Base-by-base conservation (phyloP, 2,888 invertebrate genomes). In the Agonopterix alstromeriana region DNA sequence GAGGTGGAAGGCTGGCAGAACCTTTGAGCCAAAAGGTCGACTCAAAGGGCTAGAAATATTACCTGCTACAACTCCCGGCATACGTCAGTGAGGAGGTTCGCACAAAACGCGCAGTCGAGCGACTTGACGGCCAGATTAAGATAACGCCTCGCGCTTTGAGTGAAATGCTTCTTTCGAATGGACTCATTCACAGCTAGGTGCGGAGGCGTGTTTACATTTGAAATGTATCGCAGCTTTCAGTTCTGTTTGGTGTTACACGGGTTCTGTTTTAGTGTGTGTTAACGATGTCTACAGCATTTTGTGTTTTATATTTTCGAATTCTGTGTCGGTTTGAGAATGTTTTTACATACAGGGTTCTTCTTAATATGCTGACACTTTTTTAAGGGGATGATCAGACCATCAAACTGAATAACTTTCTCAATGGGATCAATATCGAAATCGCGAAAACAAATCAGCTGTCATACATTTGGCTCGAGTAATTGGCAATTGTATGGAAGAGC, bases 51-150 rank as follows among this genome's bases (percentile, higher is more conserved):
- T 66, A 70, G 70, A 73, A 73, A 78, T 72, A 77, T 78, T 76
- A 73, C 74, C 76, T 70, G 58, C 63, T 63, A 56, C 57, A 17
- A 47, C 47, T 42, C n/a, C n/a, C 36, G 43, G 47, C 48, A 46
- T 27, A 42, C 41, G 48, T 51, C 48, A 46, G 42, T 10, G 35
- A 11, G 14, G 36, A 43, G 17, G 42, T 14, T 45, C 35, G 11
- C 42, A 46, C 47, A 48, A 48, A 49, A 47, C 50, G 46, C 46
- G 49, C 50, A 46, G 14, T 45, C 47, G 36, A 42, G 45, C 67
- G 66, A 66, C 70, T 72, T 74, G 72, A 67, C 73, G 63, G 58
- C 65, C 65, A 80, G 81, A 82, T 82, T 79, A 78, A 82, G 80
- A 81, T 79, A 81, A 82, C 78, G 67, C 75, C 68, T 70, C 58